Evolutionary conservation across 2,797 vertebrate species (phyloP), one percentile per base, ranked within the genome.

Genomic region (Acrossocheilus wenchowensis): DNA sequence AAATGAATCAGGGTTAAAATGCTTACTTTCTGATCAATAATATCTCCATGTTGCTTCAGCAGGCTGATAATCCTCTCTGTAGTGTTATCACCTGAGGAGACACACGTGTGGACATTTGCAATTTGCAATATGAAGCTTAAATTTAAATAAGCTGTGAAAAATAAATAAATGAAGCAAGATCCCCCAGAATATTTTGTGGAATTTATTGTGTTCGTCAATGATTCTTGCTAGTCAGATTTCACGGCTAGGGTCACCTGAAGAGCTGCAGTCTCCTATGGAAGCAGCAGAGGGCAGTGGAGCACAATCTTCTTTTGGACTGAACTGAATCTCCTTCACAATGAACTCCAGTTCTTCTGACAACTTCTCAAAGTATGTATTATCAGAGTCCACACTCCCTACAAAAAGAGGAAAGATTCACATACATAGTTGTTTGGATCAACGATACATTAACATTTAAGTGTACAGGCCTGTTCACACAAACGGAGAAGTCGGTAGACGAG

Each of bases 21-120:
- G 45, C 91, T 93, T 87, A 96, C 96, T 94, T 95, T 91, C 60
- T 89, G 85, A 57, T 95, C 91, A 83, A 94, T 86, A 52, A 90
- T 88, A 15, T 94, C 92, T 4, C 95, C 95, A 2, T 92, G 85
- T 0, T 89, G 91, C 60, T 91, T 92, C 78, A 96, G 95, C 81
- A 95, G 84, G 8, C 73, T 81, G 0, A 94, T 94, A 0, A 96
- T 95, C 79, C 88, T 90, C 88, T 81, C 87, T 91, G 96, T 90
- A 23, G 91, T 83, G 82, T 84, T 81, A 48, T 95, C 93, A 66
- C 92, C 93, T 95, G 89, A 66, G 80, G 14, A 50, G 39, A 36
- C 5, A 68, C 5, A 68, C 21, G 39, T 72, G 36, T 39, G 69
- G 9, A 60, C 50, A 2, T 43, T 45, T 54, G 69, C 4, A 23